These are phyloP conservation scores for Eupeodes luniger DNA, from an alignment of 2,888 invertebrate species.

Conservation along the genomic window DNA sequence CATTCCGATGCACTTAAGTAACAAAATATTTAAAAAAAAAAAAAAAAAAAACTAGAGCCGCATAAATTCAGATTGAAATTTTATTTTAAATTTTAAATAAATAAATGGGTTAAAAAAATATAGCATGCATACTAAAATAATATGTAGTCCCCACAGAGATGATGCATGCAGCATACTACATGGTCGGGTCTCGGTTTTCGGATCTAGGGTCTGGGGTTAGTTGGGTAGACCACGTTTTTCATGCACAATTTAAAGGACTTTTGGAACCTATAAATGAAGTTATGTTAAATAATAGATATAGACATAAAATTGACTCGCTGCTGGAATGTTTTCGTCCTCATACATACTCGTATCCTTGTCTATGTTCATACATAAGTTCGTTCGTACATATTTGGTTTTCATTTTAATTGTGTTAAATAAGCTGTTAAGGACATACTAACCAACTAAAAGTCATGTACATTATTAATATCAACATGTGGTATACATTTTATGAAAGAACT, in stretches of 20 bases:
- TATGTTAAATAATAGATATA: conserved; percentile 25
- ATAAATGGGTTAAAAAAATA: conserved; percentile 62
- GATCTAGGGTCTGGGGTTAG: background rate
- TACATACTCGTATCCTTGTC: background rate
- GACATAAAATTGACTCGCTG: background rate
- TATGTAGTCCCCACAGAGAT: background rate
- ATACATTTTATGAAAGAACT: conserved; percentile 11
- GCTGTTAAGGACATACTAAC: conserved; percentile 47
- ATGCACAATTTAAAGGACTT: conserved; percentile 40
- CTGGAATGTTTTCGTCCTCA: background rate
- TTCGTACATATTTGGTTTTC: conserved; percentile 22
- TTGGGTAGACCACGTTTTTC: conserved; percentile 17
- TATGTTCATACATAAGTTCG: background rate
- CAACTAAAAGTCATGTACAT: conserved; percentile 43
- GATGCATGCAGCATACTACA: conserved; percentile 26
- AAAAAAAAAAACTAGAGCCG: background rate
- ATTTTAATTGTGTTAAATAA: conserved; percentile 60
- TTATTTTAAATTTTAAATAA: conserved; percentile 58
- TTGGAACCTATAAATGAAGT: conserved; percentile 5
- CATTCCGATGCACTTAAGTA: background rate
- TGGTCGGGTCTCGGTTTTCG: background rate
- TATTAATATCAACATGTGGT: conserved; percentile 42
- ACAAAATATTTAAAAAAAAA: background rate
- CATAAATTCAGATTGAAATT: conserved; percentile 69
- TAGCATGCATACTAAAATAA: conserved; percentile 51